These are phyloP conservation scores for Pimpla rufipes DNA, from an alignment of 2,888 invertebrate genomes.

Conservation along the genomic window DNA sequence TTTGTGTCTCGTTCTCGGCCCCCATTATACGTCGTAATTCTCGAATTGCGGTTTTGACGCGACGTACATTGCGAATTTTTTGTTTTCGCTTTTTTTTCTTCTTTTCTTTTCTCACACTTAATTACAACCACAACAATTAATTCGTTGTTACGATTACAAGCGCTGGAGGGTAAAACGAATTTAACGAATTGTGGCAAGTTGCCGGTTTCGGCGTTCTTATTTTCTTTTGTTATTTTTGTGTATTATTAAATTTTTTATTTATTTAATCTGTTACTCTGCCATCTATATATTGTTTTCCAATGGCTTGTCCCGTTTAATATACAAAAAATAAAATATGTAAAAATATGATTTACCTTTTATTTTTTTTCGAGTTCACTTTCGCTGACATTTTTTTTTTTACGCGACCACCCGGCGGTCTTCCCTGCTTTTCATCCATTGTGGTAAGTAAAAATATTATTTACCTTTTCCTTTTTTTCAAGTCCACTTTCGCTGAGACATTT, in stretches of 20 bases:
- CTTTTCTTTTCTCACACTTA: not conserved
- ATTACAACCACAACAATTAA: conserved; percentile 1
- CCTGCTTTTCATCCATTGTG: not conserved
- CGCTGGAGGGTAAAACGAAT: not conserved
- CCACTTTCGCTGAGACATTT: not conserved
- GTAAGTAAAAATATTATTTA: not conserved
- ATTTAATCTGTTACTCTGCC: no score
- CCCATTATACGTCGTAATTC: not conserved
- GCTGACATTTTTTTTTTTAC: no score
- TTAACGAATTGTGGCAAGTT: not conserved
- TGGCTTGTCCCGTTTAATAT: no score
- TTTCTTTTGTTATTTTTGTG: no score
- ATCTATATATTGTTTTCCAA: no score
- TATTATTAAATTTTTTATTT: no score
- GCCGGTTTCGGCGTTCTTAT: no score
- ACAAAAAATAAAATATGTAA: no score
- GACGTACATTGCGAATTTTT: not conserved
- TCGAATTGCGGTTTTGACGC: conserved; percentile 3
- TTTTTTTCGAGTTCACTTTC: not conserved
- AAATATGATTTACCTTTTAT: not conserved
- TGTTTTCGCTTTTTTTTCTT: not conserved
- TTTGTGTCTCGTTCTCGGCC: not conserved
- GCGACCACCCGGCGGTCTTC: no score
- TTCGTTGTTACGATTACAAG: not conserved
- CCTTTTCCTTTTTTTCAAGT: not conserved